Percentiles rank a stretch among this genome's conserved stretches.
Conservation (phyloP, 2,888 invertebrate genomes). For the Choristoneura rosaceana region DNA sequence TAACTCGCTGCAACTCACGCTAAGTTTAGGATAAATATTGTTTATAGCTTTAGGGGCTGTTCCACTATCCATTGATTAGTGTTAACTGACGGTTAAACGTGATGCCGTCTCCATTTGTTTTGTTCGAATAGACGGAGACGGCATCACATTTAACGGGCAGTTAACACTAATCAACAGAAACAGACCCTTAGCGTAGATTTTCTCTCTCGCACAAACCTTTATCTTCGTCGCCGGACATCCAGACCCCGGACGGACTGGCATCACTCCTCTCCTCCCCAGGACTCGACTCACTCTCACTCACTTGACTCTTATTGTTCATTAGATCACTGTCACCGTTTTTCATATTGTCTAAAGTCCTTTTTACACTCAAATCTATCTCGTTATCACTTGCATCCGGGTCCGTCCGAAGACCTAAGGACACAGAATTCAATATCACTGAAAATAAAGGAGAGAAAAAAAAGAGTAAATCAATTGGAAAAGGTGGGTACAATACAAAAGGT, state of each 20-base stretch:
- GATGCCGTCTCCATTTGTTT: too few species aligned
- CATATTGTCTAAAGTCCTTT: conserved; percentile 82
- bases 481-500: conserved; percentile 45
- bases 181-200: too few species aligned
- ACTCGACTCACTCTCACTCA: conserved; percentile 71
- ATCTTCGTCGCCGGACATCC: conserved; percentile 73
- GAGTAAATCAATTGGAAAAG: conserved; percentile 61
- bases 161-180: too few species aligned
- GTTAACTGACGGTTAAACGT: too few species aligned
- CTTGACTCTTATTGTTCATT: conserved; percentile 79
- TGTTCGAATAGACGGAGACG: too few species aligned
- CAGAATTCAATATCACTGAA: conserved; percentile 85
- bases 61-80: too few species aligned
- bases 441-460: conserved; percentile 75
- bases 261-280: conserved; percentile 72
- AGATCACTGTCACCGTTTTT: conserved; percentile 82
- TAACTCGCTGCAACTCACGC: too few species aligned
- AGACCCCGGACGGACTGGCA: conserved; percentile 70
- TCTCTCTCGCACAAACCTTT: not conserved
- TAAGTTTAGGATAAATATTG: too few species aligned
- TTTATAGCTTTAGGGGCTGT: too few species aligned
- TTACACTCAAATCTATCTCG: conserved; percentile 81
- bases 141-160: too few species aligned
- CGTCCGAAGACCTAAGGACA: conserved; percentile 83
- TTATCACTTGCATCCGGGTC: conserved; percentile 83